phyloP scores from a whole-genome alignment of 2,113 vertebrate species.

The Haliaeetus leucogaster region DNA sequence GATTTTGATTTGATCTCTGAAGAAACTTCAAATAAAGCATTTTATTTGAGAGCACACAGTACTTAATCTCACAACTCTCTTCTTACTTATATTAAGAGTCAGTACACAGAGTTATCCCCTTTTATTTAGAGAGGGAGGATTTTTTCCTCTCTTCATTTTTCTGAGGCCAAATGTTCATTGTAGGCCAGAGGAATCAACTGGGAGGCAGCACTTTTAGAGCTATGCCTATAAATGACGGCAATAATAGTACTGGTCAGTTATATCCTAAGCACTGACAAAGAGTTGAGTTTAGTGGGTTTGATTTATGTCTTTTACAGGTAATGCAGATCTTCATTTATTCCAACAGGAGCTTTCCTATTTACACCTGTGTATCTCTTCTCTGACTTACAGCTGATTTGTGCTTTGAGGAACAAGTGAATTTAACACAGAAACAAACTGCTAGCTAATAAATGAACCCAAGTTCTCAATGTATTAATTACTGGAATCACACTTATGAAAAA shows the following conservation, averaged over 20 bases:
- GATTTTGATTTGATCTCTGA: not conserved
- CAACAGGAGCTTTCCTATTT: not conserved
- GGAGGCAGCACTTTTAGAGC: not conserved
- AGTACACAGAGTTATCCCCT: not conserved
- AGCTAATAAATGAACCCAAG: not conserved
- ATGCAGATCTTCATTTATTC: not conserved
- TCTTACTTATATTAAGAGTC: not conserved
- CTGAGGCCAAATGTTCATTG: not conserved
- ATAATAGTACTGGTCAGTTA: not conserved
- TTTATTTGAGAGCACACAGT: not conserved
- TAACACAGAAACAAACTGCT: not conserved
- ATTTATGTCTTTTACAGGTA: not conserved
- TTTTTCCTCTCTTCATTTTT: not conserved
- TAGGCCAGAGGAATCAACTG: not conserved
- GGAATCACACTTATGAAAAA: constrained; percentile 17
- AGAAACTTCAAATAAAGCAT: not conserved
- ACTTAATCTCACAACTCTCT: not conserved
- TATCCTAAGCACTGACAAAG: not conserved
- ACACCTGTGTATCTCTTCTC: not conserved
- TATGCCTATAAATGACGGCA: not conserved
- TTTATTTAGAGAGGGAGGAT: not conserved
- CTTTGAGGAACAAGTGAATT: not conserved
- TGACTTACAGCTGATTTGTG: not conserved
- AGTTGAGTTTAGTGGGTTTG: not conserved
- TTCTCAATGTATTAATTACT: not conserved